phyloP scores from a whole-genome alignment of 2,113 vertebrate species.

The Takifugu flavidus region DNA sequence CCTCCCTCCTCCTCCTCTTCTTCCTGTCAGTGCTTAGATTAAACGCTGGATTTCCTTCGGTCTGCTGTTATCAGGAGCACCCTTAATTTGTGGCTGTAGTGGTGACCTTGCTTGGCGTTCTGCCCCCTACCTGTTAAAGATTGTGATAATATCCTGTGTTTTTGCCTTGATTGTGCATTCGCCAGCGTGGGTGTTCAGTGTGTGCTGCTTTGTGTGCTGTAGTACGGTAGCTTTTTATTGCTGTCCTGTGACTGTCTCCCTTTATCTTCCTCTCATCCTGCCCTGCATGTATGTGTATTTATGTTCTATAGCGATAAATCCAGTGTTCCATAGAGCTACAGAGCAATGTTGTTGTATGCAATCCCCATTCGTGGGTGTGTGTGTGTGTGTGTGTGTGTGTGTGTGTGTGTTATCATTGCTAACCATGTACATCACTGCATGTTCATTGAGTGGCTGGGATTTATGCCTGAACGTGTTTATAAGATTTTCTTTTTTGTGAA shows the following conservation, averaged over 20 bases:
- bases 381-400: conserved; percentile 15
- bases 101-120: conserved; percentile 60
- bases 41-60: conserved; percentile 42
- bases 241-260: conserved; percentile 20
- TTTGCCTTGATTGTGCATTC: conserved; percentile 4
- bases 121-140: conserved; percentile 50
- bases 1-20: conserved; percentile 17
- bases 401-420: conserved; percentile 5
- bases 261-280: conserved; percentile 18
- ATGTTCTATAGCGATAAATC: conserved; percentile 25
- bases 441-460: conserved; percentile 33
- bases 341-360: conserved; percentile 3
- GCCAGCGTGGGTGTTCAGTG: conserved; percentile 6
- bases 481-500: conserved; percentile 36
- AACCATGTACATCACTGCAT: conserved; percentile 15
- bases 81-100: conserved; percentile 30
- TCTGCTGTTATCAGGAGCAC: conserved; percentile 33
- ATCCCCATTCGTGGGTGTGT: conserved; percentile 5
- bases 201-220: conserved; percentile 30
- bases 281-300: conserved; percentile 8
- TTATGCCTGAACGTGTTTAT: conserved; percentile 46
- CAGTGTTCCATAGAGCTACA: conserved; percentile 11
- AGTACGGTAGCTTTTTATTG: conserved; percentile 25
- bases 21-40: conserved; percentile 27
- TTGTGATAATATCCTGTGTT: conserved; percentile 55